These are phyloP conservation scores for Cordylochernes scorpioides DNA, from an alignment of 2,888 invertebrate species.

Conservation along the genomic window DNA sequence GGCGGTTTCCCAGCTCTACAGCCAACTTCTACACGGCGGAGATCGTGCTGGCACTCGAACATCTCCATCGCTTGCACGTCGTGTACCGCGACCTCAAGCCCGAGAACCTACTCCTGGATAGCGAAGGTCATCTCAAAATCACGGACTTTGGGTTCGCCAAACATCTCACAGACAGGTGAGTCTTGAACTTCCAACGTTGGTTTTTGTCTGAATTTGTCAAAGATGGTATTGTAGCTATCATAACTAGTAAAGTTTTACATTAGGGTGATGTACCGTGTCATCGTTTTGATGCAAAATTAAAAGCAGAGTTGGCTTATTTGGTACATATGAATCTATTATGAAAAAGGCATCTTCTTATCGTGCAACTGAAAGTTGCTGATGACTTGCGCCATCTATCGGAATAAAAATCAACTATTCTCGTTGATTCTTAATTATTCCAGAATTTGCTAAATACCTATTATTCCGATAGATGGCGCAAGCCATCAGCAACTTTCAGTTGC, in stretches of 20 bases:
- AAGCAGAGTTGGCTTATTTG: too few species aligned
- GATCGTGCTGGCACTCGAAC: constrained; percentile 75
- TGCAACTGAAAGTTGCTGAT: too few species aligned
- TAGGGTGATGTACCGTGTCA: constrained; percentile 1
- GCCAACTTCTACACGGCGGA: constrained; percentile 79
- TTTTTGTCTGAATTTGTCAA: neutral
- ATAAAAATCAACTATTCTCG: too few species aligned
- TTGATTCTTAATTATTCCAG: too few species aligned
- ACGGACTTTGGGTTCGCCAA: constrained; percentile 97
- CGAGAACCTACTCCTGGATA: constrained; percentile 71
- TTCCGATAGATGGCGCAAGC: too few species aligned
- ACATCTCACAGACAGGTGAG: constrained; percentile 51
- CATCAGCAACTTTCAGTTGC: too few species aligned
- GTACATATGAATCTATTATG: too few species aligned
- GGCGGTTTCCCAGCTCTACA: constrained; percentile 45
- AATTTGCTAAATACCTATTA: too few species aligned
- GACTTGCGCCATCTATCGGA: too few species aligned
- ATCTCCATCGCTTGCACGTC: constrained; percentile 62
- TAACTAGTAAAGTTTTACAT: constrained; percentile 1
- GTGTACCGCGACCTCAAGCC: constrained; percentile 60
- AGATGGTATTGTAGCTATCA: constrained; percentile 1
- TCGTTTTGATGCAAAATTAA: too few species aligned
- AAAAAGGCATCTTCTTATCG: too few species aligned
- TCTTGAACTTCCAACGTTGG: neutral
- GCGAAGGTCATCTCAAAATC: constrained; percentile 80